phyloP scores from a whole-genome alignment of 2,888 invertebrate species.

The Graphium colonna region DNA sequence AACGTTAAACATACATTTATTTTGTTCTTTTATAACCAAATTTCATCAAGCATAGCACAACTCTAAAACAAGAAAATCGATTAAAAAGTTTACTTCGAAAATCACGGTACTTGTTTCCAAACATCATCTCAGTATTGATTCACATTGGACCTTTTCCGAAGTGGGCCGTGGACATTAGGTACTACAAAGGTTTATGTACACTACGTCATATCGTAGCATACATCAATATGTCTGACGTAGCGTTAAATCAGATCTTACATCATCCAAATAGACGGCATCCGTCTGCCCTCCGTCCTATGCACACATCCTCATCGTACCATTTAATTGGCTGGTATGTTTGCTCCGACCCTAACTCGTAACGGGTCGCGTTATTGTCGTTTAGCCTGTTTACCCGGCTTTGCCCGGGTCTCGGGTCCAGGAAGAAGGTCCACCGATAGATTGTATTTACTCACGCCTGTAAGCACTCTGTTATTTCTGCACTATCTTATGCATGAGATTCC shows the following conservation, averaged over 20 bases:
- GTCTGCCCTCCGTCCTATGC: slow-evolving; percentile 45
- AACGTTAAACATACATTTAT: too few species aligned
- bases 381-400: slow-evolving; percentile 43
- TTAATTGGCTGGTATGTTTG: slow-evolving; percentile 66
- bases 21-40: too few species aligned
- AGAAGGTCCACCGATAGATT: slow-evolving; percentile 36
- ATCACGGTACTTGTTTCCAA: not conserved
- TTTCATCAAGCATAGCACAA: too few species aligned
- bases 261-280: slow-evolving; percentile 31
- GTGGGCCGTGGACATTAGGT: too few species aligned
- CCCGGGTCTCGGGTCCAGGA: slow-evolving; percentile 31
- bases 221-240: slow-evolving; percentile 7
- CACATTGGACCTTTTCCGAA: too few species aligned
- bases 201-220: too few species aligned
- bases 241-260: slow-evolving; percentile 24
- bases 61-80: too few species aligned
- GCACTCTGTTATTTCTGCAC: not conserved
- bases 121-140: slow-evolving; percentile 4
- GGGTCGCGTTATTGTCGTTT: slow-evolving; percentile 46
- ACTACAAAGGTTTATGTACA: too few species aligned
- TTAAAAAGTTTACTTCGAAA: too few species aligned
- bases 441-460: slow-evolving; percentile 31
- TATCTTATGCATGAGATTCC: not conserved
- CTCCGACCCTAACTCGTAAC: slow-evolving; percentile 41
- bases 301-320: slow-evolving; percentile 56